A percentile compares a stretch with the other conserved stretches of the same genome.
These are phyloP conservation scores for Marisa cornuarietis DNA, from an alignment of 1,140 invertebrate genomes.

Conservation along the genomic window DNA sequence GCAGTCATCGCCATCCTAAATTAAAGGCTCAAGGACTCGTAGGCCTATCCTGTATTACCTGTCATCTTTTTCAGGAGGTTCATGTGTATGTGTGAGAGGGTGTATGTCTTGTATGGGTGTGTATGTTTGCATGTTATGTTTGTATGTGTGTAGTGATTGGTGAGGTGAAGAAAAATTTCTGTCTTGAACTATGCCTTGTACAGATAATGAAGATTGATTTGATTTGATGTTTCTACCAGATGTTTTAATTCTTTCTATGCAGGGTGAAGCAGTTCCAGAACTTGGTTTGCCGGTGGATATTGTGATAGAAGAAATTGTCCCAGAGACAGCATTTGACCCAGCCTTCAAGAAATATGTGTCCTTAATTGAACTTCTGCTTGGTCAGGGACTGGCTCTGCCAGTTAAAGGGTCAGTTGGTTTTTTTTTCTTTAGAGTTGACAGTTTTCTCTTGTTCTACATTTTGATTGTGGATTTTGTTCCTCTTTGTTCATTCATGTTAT, in stretches of 20 bases:
- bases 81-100: background rate
- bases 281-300: constrained; percentile 44
- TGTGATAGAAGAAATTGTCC: constrained; percentile 42
- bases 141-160: background rate
- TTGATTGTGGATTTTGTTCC: too few relatives aligned
- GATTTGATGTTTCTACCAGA: background rate
- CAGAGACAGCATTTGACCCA: constrained; percentile 53
- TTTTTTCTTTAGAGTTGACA: background rate
- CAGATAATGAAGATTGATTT: background rate
- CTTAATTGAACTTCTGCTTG: constrained; percentile 34
- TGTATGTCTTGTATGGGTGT: background rate
- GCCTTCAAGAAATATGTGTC: constrained; percentile 35
- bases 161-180: background rate
- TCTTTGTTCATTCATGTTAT: too few relatives aligned
- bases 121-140: background rate
- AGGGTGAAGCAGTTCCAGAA: constrained; percentile 4
- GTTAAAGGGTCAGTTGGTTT: constrained; percentile 16
- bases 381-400: constrained; percentile 49
- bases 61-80: background rate
- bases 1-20: too few relatives aligned
- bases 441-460: too few relatives aligned
- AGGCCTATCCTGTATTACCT: too few relatives aligned
- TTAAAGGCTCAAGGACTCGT: too few relatives aligned
- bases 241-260: background rate
- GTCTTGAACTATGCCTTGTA: too few relatives aligned